Evolutionary conservation across 2,113 vertebrate species (phyloP), one percentile per base, ranked within the genome.

Genomic region (Struthidea cinerea): DNA sequence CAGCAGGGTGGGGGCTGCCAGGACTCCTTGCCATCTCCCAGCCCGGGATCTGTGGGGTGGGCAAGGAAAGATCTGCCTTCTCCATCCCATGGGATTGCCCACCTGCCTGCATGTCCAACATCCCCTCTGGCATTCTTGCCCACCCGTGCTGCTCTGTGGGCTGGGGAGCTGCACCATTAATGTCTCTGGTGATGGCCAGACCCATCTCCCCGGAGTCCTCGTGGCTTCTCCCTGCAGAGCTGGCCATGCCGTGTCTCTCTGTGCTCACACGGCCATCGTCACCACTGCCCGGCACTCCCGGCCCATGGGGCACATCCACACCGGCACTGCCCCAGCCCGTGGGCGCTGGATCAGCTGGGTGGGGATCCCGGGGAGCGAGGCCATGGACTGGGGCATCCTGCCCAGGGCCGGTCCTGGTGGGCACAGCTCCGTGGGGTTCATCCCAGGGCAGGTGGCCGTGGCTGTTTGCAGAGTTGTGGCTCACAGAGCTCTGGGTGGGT

Each of bases 211-310:
- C 6, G 5, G 49, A 13, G 33, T 44, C 41, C 60, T 26, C 4
- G 0, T 1, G 69, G 50, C 24, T n/a, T 18, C 7, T 53, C 68
- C 32, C 44, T 0, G 2, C 52, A 76, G 61, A 9, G 2, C 23
- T 0, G 0, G 26, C 10, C 3, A 3, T 1, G 1, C 9, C 0
- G 0, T 11, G 41, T 7, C 41, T 63, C 47, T 55, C 9, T 2
- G 74, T 14, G 39, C 83, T 7, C 16, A 0, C 15, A 3, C 0
- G 19, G 9, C 35, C 77, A 42, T 53, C 6, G 1, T 33, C 1
- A 3, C 10, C 5, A 8, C 69, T 56, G 20, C 44, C 85, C 0
- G 2, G 42, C 10, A 33, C 77, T 59, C 46, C 71, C 4, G 4
- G 42, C 4, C 52, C 3, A 0, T 1, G 3, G 10, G 39, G 13